Evolutionary conservation across 1,140 invertebrate species (phyloP).

Genomic region (Drosophila subobscura): DNA sequence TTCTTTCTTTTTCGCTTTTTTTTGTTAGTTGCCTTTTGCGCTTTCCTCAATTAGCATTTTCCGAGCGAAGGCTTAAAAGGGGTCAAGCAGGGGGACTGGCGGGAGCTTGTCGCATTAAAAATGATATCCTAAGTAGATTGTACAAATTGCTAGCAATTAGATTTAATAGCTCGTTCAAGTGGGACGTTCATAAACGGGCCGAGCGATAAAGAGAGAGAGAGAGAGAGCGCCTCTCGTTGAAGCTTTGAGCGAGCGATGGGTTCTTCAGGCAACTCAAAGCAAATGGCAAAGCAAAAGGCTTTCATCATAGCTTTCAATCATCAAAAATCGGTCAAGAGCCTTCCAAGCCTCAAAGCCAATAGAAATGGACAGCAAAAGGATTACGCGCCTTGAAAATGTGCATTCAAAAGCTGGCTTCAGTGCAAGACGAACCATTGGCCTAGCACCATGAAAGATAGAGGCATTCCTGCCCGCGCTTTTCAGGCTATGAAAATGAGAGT

Average conservation of each 20-base stretch:
- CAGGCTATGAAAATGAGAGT: no score
- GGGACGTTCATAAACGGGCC: conserved; percentile 46
- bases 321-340: conserved; percentile 47
- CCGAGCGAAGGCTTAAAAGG: conserved; percentile 1
- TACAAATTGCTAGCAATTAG: conserved; percentile 77
- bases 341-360: conserved; percentile 2
- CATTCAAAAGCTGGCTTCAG: no score
- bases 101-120: conserved; percentile 60
- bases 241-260: conserved; percentile 16
- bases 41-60: conserved; percentile 65
- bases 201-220: not conserved
- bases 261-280: conserved; percentile 16
- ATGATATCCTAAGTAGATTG: conserved; percentile 79
- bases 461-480: no score
- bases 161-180: conserved; percentile 71
- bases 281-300: conserved; percentile 33
- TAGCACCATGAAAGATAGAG: no score
- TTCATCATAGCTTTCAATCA: no score
- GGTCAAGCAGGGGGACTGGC: not conserved
- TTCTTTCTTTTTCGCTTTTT: conserved; percentile 1
- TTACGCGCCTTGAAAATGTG: no score
- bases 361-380: no score
- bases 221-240: not conserved
- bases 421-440: no score
- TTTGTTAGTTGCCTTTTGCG: conserved; percentile 9